Evolutionary conservation across 2,113 vertebrate genomes (phyloP), one percentile per base, ranked within the genome.

Genomic region (Chaenocephalus aceratus): DNA sequence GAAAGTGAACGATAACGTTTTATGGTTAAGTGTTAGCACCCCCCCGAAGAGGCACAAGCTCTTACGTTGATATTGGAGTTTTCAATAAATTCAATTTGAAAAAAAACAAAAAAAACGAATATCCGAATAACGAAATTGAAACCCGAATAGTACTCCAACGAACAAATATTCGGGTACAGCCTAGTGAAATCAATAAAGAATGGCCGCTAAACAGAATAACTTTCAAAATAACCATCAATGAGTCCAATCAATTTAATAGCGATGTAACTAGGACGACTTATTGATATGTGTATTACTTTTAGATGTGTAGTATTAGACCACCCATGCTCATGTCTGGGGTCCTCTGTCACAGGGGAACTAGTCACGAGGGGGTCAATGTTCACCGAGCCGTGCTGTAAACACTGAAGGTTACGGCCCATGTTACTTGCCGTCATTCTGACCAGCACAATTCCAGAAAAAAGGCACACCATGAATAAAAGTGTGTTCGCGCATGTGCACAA

Each of bases 401-500:
- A 75, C 46, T 36, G 4, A 69, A 15, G 46, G 36, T 70, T 61
- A 82, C 26, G 11, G 15, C 12, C 15, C 30, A 10, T 36, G 79
- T 63, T 62, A 41, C 21, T n/a, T n/a, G 18, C 18, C 45, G 15
- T 48, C 51, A 72, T 66, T 82, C 51, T 56, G 15, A 71, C 3
- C 23, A 44, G 48, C 30, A 71, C 45, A 8, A 13, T 9, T 60
- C 18, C 51, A 59, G 56, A 63, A 84, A 30, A 56, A 44, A 69
- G 6, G 36, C 30, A 68, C 34, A 79, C 56, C 58, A 3, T 49
- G 36, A 45, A 36, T 12, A 23, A 18, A 57, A 26, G 7, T 44
- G 15, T 44, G 34, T 21, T 26, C 2, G 53, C 6, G 21, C 21
- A 60, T 18, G 21, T 21, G 18, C 9, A 52, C 10, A 60, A 10